Base-by-base conservation (phyloP, 2,113 vertebrate species). In the Taxidea taxus region DNA sequence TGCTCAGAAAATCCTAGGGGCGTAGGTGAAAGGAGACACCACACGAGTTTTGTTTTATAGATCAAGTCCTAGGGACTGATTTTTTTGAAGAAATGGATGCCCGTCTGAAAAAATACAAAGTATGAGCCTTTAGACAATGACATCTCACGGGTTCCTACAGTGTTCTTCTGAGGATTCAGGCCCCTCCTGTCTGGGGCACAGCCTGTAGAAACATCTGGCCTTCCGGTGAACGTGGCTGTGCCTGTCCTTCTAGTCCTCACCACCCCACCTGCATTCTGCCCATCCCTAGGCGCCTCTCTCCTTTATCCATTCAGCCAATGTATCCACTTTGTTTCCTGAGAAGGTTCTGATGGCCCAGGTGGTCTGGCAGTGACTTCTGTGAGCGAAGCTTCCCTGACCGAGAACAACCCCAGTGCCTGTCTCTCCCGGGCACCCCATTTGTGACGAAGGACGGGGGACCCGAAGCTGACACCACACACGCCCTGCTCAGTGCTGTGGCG, bases 401-500 rank as follows among this genome's bases (percentile, higher is more conserved):
- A 78, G 29, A 72, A 21, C 14, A 34, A 44, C 54, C 27, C 21
- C 77, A 44, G 91, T 20, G 42, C 15, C 74, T 31, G 34, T 29
- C 49, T 37, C 6, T 16, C 4, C 0, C 6, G 25, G 34, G 2
- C 39, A 27, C 18, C 82, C 42, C 10, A 0, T 87, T 56, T 44
- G 25, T 60, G 47, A 58, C 3, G 4, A 47, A 34, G 51, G 27
- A 37, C 3, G 2, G 0, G 3, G 72, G 7, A 4, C 58, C 44
- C 29, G 1, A n/a, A 0, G 0, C 60, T 21, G 25, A 11, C 6
- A 13, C 21, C 93, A 6, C n/a, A 4, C 18, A 13, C 16, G 0
- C 44, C 31, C 11, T 2, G 2, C 6, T 5, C 29, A n/a, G 68
- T 2, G 0, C 29, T 9, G 12, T 1, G 5, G 29, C 21, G 1